Base-by-base conservation (phyloP, 2,113 vertebrate genomes). In the Tupaia chinensis region DNA sequence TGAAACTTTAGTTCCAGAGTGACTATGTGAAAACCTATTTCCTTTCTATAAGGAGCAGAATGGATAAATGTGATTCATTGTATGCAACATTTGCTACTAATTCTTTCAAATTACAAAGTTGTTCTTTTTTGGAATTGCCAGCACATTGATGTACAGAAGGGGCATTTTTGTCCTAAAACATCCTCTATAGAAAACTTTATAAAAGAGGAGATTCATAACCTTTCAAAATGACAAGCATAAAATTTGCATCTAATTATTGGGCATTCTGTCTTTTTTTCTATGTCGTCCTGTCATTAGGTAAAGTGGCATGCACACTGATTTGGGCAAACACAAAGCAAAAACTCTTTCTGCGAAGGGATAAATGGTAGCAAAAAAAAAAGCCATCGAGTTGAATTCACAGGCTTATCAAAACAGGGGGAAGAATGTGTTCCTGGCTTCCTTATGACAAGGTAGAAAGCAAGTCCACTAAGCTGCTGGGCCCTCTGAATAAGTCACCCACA, bases 181-280 rank as follows among this genome's bases (percentile, higher is more conserved):
- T 69, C 79, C 84, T 89, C 94, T 76, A 70, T 79, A 94, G 92
- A 97, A 87, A 95, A 86, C 16, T 54, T 72, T 60, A 76, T 76
- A 76, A 89, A 95, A 77, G 92, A 81, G 83, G 60, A 78, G 63
- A 97, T 92, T 96, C 80, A 92, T 56, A 94, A 93, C 92, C 95
- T 97, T 95, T 97, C 76, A 78, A 87, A 93, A 83, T 10, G 60
- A 95, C 96, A 95, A 91, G 84, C 90, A 92, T 85, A 32, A 89
- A 85, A 93, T 95, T 84, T 93, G 63, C 93, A 96, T 90, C 74
- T 93, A 95, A 95, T 97, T 95, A 93, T 73, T 85, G 84, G 87
- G 84, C 94, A 92, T 90, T 89, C 72, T 93, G 95, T 58, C 65
- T 97, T 79, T 44, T 44, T 44, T 94, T 92, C 88, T 72, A 12